Base-by-base conservation (phyloP, 2,797 vertebrate species). In the Enteromius mattozi region DNA sequence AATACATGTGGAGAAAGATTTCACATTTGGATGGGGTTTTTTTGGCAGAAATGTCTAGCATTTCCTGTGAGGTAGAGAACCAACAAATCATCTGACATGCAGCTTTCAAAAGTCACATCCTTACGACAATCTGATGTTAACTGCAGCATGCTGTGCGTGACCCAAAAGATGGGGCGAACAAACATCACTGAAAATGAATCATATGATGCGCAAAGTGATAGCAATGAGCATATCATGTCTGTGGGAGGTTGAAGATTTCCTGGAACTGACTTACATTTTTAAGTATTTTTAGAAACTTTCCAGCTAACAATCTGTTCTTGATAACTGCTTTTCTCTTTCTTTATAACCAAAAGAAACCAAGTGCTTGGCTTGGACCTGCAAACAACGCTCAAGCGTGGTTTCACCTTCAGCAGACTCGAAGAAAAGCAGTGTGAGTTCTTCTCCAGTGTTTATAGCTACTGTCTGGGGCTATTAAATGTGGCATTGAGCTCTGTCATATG, bases 71-170 rank as follows among this genome's bases (percentile, higher is more conserved):
- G 35, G 47, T 5, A 12, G 17, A 42, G 27, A 17, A 5, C 56
- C 59, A 66, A n/a, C 42, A 13, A 21, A 77, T 45, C 14, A 19
- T 24, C 47, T 66, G n/a, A 76, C 81, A 78, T 59, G 75, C 51
- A 70, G 72, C 72, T 77, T 83, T 40, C 47, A 76, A 77, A 83
- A 83, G 24, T 78, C 49, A 7, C 72, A 69, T 68, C 47, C 49
- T 79, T 40, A 27, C 8, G 21, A 51, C 66, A 72, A 63, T 78
- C 49, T 84, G 66, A 84, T 6, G 27, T 45, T 63, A 71, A 51
- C 54, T 49, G 66, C 65, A 45, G 61, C 24, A 47, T 33, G 5
- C 17, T 59, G 51, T 59, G 27, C 19, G 47, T 4, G 45, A 75
- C 10, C 59, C 30, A 54, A 37, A 54, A 66, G 47, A 47, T 40